These are phyloP conservation scores for Allolobophora icterica DNA, from an alignment of 2,888 invertebrate species.

Conservation along the genomic window DNA sequence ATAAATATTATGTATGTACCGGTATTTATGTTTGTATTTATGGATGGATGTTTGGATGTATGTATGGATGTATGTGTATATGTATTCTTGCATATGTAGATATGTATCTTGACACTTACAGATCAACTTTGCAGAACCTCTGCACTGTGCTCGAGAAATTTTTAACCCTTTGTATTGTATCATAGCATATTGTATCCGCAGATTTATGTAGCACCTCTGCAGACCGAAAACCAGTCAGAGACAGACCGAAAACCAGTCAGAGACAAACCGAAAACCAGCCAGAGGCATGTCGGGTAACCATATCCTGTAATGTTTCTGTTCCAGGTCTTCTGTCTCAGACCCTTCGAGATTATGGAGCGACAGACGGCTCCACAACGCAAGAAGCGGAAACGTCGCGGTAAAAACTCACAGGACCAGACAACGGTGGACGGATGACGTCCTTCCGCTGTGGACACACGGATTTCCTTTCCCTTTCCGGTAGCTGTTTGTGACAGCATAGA, in stretches of 20 bases:
- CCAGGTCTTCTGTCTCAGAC: constrained; percentile 62
- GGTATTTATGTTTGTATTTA: neutral
- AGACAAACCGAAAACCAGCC: too few species aligned
- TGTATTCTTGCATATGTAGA: neutral
- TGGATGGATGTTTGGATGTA: neutral
- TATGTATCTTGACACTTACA: neutral
- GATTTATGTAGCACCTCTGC: neutral
- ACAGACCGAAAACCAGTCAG: too few species aligned
- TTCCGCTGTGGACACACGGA: neutral
- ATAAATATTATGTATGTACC: too few species aligned
- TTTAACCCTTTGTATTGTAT: too few species aligned
- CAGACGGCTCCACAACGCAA: constrained; percentile 40
- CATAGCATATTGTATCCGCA: too few species aligned
- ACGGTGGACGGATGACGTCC: neutral
- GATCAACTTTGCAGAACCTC: too few species aligned
- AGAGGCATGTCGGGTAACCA: too few species aligned
- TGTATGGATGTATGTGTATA: neutral
- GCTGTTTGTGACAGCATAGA: neutral
- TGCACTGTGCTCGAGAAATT: too few species aligned
- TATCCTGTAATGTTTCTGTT: neutral
- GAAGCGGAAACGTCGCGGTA: constrained; percentile 21
- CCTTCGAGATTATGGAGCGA: constrained; percentile 53
- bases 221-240: too few species aligned
- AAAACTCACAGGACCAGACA: neutral
- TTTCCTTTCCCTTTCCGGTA: neutral